Conservation (phyloP, 2,888 invertebrate genomes). For the Acanthacorydalis orientalis region DNA sequence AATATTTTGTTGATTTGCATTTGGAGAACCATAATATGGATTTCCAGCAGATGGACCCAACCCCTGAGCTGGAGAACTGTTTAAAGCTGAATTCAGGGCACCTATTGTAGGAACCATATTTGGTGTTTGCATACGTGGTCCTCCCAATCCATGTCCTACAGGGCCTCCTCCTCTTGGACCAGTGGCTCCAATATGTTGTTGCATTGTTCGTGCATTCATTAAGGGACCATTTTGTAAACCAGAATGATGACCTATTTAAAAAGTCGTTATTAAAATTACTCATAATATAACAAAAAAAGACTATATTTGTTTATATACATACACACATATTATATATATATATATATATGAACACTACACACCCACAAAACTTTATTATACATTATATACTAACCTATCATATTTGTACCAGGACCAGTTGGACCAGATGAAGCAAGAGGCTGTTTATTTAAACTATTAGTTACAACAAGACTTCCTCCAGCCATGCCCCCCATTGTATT, state of each 20-base stretch:
- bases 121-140: constrained; percentile 43
- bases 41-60: constrained; percentile 30
- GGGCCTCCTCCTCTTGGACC: constrained; percentile 22
- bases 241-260: constrained; percentile 24
- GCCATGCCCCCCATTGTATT: constrained; percentile 50
- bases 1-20: constrained; percentile 28
- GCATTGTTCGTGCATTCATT: constrained; percentile 33
- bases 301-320: no score
- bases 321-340: no score
- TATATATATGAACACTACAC: no score
- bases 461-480: constrained; percentile 53
- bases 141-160: constrained; percentile 32
- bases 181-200: constrained; percentile 30
- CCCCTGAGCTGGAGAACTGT: constrained; percentile 12
- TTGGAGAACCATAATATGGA: constrained; percentile 30
- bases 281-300: no score
- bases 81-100: neutral
- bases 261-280: no score
- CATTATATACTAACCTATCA: constrained; percentile 1
- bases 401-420: constrained; percentile 28
- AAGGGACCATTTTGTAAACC: constrained; percentile 67
- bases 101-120: constrained; percentile 21
- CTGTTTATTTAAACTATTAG: constrained; percentile 61
- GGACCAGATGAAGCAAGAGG: constrained; percentile 33
- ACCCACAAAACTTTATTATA: no score